These are phyloP conservation scores for Sarcophaga bullata DNA, from an alignment of 1,140 invertebrate genomes.

Conservation along the genomic window DNA sequence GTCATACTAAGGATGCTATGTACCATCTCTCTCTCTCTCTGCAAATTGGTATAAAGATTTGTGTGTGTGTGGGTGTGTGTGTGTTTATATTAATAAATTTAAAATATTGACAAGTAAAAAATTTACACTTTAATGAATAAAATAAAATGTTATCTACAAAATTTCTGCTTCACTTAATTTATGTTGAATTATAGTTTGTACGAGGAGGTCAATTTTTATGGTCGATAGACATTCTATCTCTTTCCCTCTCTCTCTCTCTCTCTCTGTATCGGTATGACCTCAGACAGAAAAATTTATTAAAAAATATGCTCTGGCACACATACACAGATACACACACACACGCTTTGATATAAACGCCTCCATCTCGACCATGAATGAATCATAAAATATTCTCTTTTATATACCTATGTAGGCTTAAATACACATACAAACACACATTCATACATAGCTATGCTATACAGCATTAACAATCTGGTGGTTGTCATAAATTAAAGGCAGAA, in stretches of 20 bases:
- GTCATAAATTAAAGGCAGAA: neutral
- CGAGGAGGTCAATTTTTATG: neutral
- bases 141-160: constrained; percentile 15
- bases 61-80: neutral
- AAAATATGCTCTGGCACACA: too few species aligned
- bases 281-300: neutral
- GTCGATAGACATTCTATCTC: constrained; percentile 22
- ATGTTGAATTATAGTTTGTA: neutral
- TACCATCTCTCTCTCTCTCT: too few species aligned
- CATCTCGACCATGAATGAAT: too few species aligned
- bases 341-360: too few species aligned
- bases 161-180: constrained; percentile 27
- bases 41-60: too few species aligned
- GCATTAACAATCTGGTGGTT: neutral
- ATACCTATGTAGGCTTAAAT: neutral
- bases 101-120: constrained; percentile 11
- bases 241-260: too few species aligned
- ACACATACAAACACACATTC: neutral
- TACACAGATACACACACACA: too few species aligned
- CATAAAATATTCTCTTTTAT: too few species aligned
- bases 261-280: neutral
- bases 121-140: constrained; percentile 24
- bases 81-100: neutral
- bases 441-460: neutral
- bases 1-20: too few species aligned